Base-by-base conservation (phyloP, 1,140 invertebrate genomes). In the Colletes latitarsis region DNA sequence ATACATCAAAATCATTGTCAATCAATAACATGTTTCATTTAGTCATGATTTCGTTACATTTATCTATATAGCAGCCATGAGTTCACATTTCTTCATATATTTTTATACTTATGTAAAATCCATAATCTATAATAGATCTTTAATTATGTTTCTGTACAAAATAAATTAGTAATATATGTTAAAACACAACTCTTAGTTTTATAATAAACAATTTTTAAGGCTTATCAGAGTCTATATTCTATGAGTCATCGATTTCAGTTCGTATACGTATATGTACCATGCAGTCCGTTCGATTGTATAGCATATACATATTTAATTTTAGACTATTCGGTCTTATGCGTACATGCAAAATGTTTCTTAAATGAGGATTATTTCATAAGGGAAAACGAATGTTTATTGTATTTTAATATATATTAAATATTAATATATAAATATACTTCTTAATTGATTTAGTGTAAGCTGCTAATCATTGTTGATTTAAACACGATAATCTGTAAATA, bases 221-320 rank as follows among this genome's bases (percentile, higher is more conserved):
- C 69, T 79, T 79, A 79, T 79, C 77, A 14, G 21, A 69, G 21
- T 72, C 39, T 55, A 0, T 46, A 49, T 64, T 72, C 69, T 72
- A 79, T 79, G 77, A 79, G 60, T 79, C 77, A 79, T 63, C 77
- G 39, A 8, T 52, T 64, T 57, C 39, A 3, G 58, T 55, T 72
- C 68, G 58, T 21, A 49, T 49, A 12, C 10, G 10, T 49, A 73
- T 58, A 72, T 79, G 17, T 53, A 15, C 6, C 64, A 64, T 64
- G 21, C 19, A 57, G n/a, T 46, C 10, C 17, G 17, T 39, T 30
- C 30, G 14, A 43, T 21, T 19, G 1, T 19, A 21, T 46, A 4
- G 49, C 3, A n/a, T 15, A 67, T 67, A n/a, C n/a, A 67, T 66
- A 8, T 30, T 30, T 19, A 21, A 5, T 78, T 72, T 55, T 2